Base-by-base conservation (phyloP, 2,113 vertebrate species). In the Esox niger region DNA sequence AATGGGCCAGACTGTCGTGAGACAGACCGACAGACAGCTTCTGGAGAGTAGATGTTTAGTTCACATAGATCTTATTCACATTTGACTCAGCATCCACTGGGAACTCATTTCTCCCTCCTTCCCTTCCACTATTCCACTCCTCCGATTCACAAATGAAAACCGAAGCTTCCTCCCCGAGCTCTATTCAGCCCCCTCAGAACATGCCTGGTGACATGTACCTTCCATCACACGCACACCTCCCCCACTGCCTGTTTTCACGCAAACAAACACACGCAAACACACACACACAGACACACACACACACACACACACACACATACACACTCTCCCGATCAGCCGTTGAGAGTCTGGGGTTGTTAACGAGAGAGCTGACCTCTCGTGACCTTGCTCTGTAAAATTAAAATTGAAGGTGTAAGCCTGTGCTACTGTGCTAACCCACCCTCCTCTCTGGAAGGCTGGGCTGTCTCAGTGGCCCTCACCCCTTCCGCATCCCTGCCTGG, bases 331-430 rank as follows among this genome's bases (percentile, higher is more conserved):
- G 21, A 15, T 32, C 67, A 59, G 73, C 81, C 78, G 70, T 55
- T 31, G 73, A 67, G 76, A 80, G 70, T 64, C 58, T 49, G 60
- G 20, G 56, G 31, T 56, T 69, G 74, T 79, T 81, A 79, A 80
- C 81, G 47, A 79, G 78, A 54, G 59, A 64, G 25, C 26, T 65
- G 64, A 81, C 70, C 78, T 69, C 66, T 73, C 15, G 35, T 74
- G 73, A 77, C 79, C 79, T 73, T 66, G 76, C 52, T 21, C 60
- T 56, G 74, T 74, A 72, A 77, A 81, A 83, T 81, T 69, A 63
- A 83, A 78, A 83, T 73, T 77, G 68, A 68, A 83, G 81, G 79
- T 77, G 78, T 63, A 83, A 76, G 7, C 64, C 70, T 57, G 56
- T 54, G 26, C 55, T 38, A 54, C 70, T 57, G 56, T 54, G 26